Base-by-base conservation (phyloP, 2,797 vertebrate species). In the Coreius guichenoti region DNA sequence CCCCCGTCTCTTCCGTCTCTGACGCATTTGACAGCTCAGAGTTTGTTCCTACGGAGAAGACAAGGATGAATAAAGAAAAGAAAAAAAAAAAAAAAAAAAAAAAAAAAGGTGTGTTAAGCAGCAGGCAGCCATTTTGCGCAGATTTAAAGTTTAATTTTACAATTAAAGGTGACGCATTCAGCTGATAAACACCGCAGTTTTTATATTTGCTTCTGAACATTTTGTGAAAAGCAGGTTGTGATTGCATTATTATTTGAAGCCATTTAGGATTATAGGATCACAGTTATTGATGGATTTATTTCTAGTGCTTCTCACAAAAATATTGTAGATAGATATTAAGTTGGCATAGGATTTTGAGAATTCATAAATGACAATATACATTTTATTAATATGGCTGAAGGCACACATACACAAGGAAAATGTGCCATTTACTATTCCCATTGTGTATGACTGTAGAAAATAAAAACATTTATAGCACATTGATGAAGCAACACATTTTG, bases 1-100 rank as follows among this genome's bases (percentile, higher is more conserved):
- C 95, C 0, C 45, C 86, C 0, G 94, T 87, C 0, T 97, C 97
- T 87, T 98, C 97, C 0, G 97, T 95, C 92, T 98, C 97, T 0
- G 97, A 98, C 8, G 97, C 94, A 1, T 97, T 97, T 82, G 97
- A 97, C 45, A 92, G 87, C 68, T 98, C 97, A 3, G 97, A 98
- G 92, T 95, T 97, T 86, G 96, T 96, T 83, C 96, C 97, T 97
- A 61, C 2, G 63, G 17, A 21, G 29, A 43, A 19, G 67, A 75
- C 29, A 12, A 77, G 21, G 2, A 74, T 13, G 19, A 61, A 29
- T 29, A 29, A 16, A 8, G 5, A 8, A n/a, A 5, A 5, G 0
- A 31, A 19, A 68, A 36, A 2, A 58, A 6, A 26, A n/a, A n/a
- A n/a, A n/a, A n/a, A n/a, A n/a, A n/a, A n/a, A n/a, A 4, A 12